These are phyloP conservation scores for Haemorhous mexicanus DNA, from an alignment of 2,113 vertebrate genomes.

Conservation along the genomic window DNA sequence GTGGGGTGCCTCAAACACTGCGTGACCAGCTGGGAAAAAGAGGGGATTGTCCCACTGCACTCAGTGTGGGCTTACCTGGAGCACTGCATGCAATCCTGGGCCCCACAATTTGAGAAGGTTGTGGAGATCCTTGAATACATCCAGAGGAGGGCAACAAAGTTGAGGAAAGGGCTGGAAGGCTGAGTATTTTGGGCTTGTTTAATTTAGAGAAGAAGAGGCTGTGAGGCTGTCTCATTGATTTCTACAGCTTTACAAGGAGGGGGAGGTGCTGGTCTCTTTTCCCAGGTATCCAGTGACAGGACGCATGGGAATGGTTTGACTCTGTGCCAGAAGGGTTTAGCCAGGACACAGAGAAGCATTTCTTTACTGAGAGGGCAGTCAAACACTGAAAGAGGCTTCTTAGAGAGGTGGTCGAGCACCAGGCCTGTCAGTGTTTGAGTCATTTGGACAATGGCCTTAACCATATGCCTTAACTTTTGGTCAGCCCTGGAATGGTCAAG, in stretches of 20 bases:
- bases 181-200: neutral
- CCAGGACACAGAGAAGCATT: neutral
- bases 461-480: neutral
- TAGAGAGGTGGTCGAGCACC: accelerated
- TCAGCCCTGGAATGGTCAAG: neutral
- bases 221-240: neutral
- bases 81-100: neutral
- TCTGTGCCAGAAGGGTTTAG: neutral
- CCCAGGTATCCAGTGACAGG: neutral
- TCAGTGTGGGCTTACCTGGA: neutral
- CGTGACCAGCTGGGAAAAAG: neutral
- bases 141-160: neutral
- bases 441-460: neutral
- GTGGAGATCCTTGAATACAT: neutral
- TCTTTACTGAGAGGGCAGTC: neutral
- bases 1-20: neutral
- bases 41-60: accelerated
- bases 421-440: neutral
- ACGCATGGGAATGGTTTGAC: accelerated
- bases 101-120: neutral
- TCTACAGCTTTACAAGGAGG: neutral
- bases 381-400: neutral
- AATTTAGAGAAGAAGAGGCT: neutral
- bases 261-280: neutral
- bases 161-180: neutral